Base-by-base conservation (phyloP, 2,888 invertebrate species). In the Hoplodrina blanda region DNA sequence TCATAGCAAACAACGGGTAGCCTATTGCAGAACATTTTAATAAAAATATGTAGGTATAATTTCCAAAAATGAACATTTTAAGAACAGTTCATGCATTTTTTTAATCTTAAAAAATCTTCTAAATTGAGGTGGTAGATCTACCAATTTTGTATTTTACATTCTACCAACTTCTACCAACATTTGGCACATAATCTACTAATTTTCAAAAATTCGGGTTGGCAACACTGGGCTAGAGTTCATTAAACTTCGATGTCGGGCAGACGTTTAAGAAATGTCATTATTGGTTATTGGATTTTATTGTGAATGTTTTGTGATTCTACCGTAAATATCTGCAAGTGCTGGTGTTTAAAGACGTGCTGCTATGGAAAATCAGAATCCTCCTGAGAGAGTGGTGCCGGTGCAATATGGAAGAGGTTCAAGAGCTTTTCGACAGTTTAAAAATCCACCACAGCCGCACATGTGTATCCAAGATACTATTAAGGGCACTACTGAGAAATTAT, bases 381-480 rank as follows among this genome's bases (percentile, higher is more conserved):
- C 89, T 66, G 96, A 96, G 73, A 92, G 93, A 83, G 91, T 95
- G 86, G 86, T 93, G 63, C 97, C 97, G 54, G 93, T 96, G 62
- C 96, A 96, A 85, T 96, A 96, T 92, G 96, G 96, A 76, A 95
- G 97, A 52, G 96, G 96, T 69, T 97, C 97, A 41, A 92, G 97
- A 87, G 97, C 97, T 75, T 97, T 97, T 89, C 96, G 97, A 66
- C 96, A 97, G 85, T 97, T 97, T 82, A 97, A 97, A 90, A 97
- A 97, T 91, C 97, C 97, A 61, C 97, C 97, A 2, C 97, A 97
- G 81, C 97, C 97, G 15, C 97, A 97, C 91, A 97, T 97, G 97
- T 97, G 98, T 90, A 97, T 97, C 85, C 96, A 96, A 83, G 97
- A 97, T 78, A 96, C 96, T 10, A 96, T 97, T 89, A 96, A 96